Percentiles rank a stretch among this genome's conserved stretches.
phyloP scores from a whole-genome alignment of 2,113 vertebrate species.

The Atlantisia rogersi region DNA sequence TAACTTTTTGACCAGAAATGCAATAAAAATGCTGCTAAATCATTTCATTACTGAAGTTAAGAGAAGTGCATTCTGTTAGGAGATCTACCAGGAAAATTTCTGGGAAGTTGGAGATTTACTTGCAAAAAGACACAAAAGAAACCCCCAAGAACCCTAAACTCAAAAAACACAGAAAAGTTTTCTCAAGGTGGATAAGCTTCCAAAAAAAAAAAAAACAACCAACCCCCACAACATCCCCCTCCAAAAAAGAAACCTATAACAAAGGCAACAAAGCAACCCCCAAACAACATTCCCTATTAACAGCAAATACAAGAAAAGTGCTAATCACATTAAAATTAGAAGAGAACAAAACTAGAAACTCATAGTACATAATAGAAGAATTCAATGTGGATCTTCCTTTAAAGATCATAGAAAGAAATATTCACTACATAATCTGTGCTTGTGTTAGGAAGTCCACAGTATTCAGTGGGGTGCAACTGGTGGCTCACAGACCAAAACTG shows the following conservation, averaged over 20 bases:
- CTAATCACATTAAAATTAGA: not conserved
- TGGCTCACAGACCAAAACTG: not conserved
- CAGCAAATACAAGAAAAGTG: not conserved
- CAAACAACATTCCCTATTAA: not conserved
- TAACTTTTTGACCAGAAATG: not conserved
- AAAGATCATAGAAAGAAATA: not conserved
- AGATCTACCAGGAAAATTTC: not conserved
- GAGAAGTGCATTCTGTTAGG: not conserved
- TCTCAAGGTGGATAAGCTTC: not conserved
- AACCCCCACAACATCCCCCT: too few relatives aligned
- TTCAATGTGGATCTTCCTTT: not conserved
- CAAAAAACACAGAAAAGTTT: not conserved
- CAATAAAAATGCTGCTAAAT: not conserved
- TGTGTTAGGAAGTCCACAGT: not conserved
- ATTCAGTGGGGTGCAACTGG: not conserved
- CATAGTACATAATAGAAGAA: not conserved
- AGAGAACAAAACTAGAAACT: not conserved
- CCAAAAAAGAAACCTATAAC: not conserved
- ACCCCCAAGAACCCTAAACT: rapidly evolving
- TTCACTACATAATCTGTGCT: rapidly evolving
- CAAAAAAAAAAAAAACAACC: not conserved
- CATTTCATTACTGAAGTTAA: not conserved
- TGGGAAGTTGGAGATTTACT: not conserved
- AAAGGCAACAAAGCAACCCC: too few relatives aligned
- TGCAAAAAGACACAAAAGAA: not conserved